Evolutionary conservation across 2,888 invertebrate species (phyloP), one percentile per base, ranked within the genome.

Genomic region (Drosophila mulleri): DNA sequence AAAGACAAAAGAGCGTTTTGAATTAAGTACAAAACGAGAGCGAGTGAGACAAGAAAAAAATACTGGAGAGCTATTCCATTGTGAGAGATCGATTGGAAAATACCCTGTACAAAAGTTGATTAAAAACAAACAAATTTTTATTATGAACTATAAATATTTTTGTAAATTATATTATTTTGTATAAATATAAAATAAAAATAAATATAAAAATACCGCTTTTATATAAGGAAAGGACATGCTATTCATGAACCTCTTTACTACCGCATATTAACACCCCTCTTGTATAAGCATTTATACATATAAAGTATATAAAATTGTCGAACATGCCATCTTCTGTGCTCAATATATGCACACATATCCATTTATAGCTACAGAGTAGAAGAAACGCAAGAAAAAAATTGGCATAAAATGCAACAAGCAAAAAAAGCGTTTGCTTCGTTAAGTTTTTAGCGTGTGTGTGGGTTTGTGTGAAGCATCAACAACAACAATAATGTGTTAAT

Each of bases 381-480:
- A 42, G 47, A 45, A 45, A 23, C 18, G 18, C 63, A 48, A 60
- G 60, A 57, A 57, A 63, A 77, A 80, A 70, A 66, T 63, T 67
- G 77, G 83, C 85, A 83, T 78, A 64, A 75, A 84, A 81, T 75
- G 76, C 67, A 78, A 75, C 65, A 76, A 68, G 80, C 70, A 83
- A 81, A 88, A 84, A 88, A 89, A 83, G 65, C 86, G 77, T 74
- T 71, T 69, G 86, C 86, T 90, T 90, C 90, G 90, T 90, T 90
- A 90, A 81, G 90, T 88, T 90, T 85, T 77, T 72, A 78, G 76
- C 70, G 79, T 73, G 67, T 67, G 73, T 81, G 87, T 57, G 73
- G 23, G 29, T 29, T 29, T 81, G 87, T 57, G 73, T 37, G 29
- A 79, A 84, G 64, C 76, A 84, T 60, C 70, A 80, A 57, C 57